Evolutionary conservation across 2,888 invertebrate genomes (phyloP).

Genomic region (Balanococcus diminutus): DNA sequence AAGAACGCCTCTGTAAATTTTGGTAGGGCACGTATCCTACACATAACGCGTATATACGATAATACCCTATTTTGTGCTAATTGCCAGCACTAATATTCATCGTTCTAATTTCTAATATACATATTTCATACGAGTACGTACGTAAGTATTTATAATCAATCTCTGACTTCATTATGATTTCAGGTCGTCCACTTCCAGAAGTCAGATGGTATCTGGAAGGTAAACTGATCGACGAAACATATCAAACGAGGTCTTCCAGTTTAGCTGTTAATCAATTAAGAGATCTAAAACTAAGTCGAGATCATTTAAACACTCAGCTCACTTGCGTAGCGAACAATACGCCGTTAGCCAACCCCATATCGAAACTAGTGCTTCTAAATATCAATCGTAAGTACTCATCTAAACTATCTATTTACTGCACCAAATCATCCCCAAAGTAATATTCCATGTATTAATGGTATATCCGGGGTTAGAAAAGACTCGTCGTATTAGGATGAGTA

Average conservation of each 20-base stretch:
- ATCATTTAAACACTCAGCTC: conserved; percentile 81
- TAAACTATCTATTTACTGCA: neutral
- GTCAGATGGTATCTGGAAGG: conserved; percentile 62
- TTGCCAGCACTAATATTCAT: no score
- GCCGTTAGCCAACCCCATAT: conserved; percentile 77
- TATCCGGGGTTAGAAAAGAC: neutral
- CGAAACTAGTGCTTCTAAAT: conserved; percentile 79
- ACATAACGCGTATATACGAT: no score
- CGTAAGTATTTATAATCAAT: no score
- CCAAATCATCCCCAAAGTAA: neutral
- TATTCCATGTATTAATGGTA: neutral
- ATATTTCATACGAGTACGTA: no score
- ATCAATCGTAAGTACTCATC: conserved; percentile 85
- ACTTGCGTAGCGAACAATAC: conserved; percentile 89
- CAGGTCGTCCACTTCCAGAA: conserved; percentile 58
- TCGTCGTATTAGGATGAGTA: neutral
- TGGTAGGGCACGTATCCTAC: no score
- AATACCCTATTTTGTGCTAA: no score
- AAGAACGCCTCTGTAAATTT: no score
- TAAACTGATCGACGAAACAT: conserved; percentile 61
- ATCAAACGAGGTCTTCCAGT: conserved; percentile 60
- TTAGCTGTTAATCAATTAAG: conserved; percentile 61
- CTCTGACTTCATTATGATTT: no score
- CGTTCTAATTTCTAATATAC: no score
- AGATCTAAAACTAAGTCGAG: conserved; percentile 75